These are phyloP conservation scores for Falco concolor DNA, from an alignment of 2,797 vertebrate genomes.

Conservation along the genomic window DNA sequence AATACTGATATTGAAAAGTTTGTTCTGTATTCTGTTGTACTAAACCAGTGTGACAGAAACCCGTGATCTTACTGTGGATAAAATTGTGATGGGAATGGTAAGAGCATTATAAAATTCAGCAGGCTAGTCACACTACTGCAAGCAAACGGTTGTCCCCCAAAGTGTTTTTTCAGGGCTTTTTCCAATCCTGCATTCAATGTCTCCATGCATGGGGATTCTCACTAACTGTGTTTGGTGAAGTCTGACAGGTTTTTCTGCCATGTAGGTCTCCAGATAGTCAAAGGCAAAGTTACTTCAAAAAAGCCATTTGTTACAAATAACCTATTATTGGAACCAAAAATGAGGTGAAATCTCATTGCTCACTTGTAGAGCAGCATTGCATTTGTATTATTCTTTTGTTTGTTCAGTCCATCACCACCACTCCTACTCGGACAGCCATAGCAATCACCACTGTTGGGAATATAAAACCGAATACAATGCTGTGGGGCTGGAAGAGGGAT, in stretches of 20 bases:
- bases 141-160: background rate
- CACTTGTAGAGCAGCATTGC: background rate
- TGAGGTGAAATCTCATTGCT: background rate
- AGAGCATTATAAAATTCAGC: background rate
- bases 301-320: background rate
- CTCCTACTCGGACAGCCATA: background rate
- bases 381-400: background rate
- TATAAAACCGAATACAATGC: background rate
- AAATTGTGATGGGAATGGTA: background rate
- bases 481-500: background rate
- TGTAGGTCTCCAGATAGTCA: background rate
- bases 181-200: background rate
- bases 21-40: background rate
- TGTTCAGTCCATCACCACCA: background rate
- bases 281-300: background rate
- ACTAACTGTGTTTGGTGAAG: background rate
- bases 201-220: background rate
- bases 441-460: background rate
- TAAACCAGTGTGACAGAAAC: background rate
- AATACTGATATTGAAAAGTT: background rate
- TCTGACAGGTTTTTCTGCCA: background rate
- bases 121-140: background rate
- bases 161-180: background rate
- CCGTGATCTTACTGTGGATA: accelerated
- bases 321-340: background rate